phyloP scores from a whole-genome alignment of 2,113 vertebrate species.

The Chloroceryle aenea region DNA sequence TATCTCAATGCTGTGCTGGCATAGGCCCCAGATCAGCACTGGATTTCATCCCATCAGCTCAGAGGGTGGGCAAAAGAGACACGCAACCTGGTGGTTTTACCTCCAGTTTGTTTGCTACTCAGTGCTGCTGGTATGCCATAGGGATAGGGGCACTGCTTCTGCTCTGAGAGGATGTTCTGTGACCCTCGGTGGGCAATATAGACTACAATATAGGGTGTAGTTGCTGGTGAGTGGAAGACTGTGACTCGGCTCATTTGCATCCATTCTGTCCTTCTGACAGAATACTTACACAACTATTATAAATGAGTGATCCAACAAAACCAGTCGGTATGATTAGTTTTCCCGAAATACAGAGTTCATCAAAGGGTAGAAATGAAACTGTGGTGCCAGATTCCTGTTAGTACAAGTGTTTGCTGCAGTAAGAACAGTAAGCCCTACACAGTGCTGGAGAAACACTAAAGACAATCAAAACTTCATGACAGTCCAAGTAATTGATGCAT shows the following conservation, averaged over 20 bases:
- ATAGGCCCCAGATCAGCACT: neutral
- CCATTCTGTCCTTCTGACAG: neutral
- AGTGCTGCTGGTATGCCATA: neutral
- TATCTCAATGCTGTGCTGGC: neutral
- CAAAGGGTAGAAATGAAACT: neutral
- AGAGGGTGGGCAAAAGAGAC: neutral
- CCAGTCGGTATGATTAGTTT: neutral
- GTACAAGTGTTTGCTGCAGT: constrained; percentile 13
- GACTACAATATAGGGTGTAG: neutral
- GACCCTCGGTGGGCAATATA: neutral
- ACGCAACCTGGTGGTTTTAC: neutral
- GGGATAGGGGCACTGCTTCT: neutral
- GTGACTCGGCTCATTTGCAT: neutral
- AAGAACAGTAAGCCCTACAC: neutral
- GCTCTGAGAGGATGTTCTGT: neutral
- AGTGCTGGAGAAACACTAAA: constrained; percentile 42
- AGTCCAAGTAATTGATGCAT: constrained; percentile 56
- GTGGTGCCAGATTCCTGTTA: constrained; percentile 30
- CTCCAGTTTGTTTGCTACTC: neutral
- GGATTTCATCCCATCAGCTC: neutral
- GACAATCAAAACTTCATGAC: constrained; percentile 53
- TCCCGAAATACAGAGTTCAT: constrained; percentile 26
- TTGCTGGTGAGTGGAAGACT: neutral
- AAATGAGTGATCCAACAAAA: neutral
- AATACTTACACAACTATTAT: neutral